Evolutionary conservation across 2,113 vertebrate species (phyloP), one percentile per base, ranked within the genome.

Genomic region (Scalopus aquaticus): DNA sequence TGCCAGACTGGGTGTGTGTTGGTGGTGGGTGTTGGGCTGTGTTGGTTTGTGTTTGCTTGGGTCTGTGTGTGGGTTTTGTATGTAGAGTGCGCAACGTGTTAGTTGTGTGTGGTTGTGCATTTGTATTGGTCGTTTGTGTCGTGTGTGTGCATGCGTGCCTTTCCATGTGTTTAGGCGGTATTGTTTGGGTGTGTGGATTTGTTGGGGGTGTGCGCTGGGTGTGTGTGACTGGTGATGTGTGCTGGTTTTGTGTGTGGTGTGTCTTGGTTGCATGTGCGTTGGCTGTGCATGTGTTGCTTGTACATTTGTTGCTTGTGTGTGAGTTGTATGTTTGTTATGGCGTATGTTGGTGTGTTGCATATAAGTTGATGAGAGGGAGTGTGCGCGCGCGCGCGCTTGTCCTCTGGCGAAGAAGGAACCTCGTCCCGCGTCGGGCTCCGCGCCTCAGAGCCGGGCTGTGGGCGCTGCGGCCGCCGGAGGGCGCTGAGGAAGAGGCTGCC

Each of bases 381-480:
- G 46, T 9, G 30, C 9, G 20, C 12, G 35, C 28, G 20, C 26
- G 22, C 3, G 19, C 5, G 6, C 3, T 0, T 5, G 1, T 8
- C 8, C 19, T 56, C 42, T 16, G 32, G 16, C 17, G 2, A 0
- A 0, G 2, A 62, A 11, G 20, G 37, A 51, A 70, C 39, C 17
- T 1, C 26, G 54, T 8, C 9, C 9, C 24, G 79, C 11, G 3
- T 13, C 65, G 3, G 20, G 74, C 62, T 1, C 19, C 0, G 30
- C 12, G 10, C 51, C 0, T 11, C 0, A 0, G 67, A 64, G 32
- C 64, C 24, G 3, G 30, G 56, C 70, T 76, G 62, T 30, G 70
- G 58, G 28, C 9, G 51, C n/a, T 11, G 26, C n/a, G 58, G 20
- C 95, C 97, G 94, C 97, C 37, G 90, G 94, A 81, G 90, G 97